Percentiles rank a stretch among this genome's conserved stretches.
These are phyloP conservation scores for Orthosia cruda DNA, from an alignment of 2,888 invertebrate species.

Conservation along the genomic window DNA sequence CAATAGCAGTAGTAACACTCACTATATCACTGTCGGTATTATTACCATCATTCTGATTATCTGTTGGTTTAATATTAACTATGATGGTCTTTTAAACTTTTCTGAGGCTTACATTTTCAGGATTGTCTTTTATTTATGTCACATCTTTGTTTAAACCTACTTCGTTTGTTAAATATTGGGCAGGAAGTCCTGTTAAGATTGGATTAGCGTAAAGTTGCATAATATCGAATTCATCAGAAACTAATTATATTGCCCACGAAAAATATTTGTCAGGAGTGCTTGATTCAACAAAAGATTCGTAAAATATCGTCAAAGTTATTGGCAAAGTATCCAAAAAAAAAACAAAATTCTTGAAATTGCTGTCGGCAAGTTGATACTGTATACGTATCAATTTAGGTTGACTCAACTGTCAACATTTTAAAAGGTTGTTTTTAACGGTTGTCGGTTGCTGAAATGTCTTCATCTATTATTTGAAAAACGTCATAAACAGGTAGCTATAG, in stretches of 20 bases:
- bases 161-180: slow-evolving; percentile 6
- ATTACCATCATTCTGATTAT: slow-evolving; percentile 31
- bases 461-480: neutral
- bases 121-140: neutral
- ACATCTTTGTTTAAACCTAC: neutral
- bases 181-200: neutral
- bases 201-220: neutral
- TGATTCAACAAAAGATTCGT: neutral
- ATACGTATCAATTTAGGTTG: neutral
- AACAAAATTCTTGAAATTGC: neutral
- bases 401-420: neutral
- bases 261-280: neutral
- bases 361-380: neutral
- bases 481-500: neutral
- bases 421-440: neutral
- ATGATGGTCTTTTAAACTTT: slow-evolving; percentile 1
- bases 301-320: neutral
- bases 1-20: slow-evolving; percentile 50
- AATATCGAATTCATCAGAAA: neutral
- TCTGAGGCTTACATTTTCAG: slow-evolving; percentile 16
- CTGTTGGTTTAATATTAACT: slow-evolving; percentile 25
- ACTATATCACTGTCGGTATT: slow-evolving; percentile 55
- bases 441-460: neutral
- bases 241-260: neutral
- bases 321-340: neutral